Base-by-base conservation (phyloP, 2,113 vertebrate genomes). In the Tilapia sparmanii region DNA sequence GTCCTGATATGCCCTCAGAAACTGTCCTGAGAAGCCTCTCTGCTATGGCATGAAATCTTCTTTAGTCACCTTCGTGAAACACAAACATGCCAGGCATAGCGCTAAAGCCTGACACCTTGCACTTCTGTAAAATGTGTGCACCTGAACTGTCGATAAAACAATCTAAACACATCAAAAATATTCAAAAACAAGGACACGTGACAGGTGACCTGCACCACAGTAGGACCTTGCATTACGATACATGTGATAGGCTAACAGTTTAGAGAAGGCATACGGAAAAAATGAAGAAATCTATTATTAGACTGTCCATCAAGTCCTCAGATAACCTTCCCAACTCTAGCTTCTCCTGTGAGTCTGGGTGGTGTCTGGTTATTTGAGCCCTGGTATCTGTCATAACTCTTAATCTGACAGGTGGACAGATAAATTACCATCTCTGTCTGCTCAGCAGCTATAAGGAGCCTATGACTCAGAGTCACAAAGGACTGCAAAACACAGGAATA, bases 221-320 rank as follows among this genome's bases (percentile, higher is more conserved):
- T 40, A 40, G 76, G 86, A 87, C 89, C 83, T 87, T 88, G 87
- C 47, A 89, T 80, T 79, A 88, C 83, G 40, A 87, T 79, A 63
- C 61, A 89, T 47, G 79, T 84, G 63, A 87, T 31, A 13, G 61
- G 47, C 68, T 79, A 76, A 88, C 45, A 79, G 68, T 87, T 86
- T 80, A 89, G 81, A 84, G 84, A 89, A 86, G 91, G 53, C 82
- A 83, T 68, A 87, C 9, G 35, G 85, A 86, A 8, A 6, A 83
- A 66, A 85, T 15, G 38, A 81, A 87, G 57, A 88, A 61, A 87
- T 86, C 89, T 93, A 91, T 90, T 83, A 89, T 93, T 90, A 91
- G 89, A 61, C 38, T 16, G 80, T 90, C 63, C 83, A 89, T 82
- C 55, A 35, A 66, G 76, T 89, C 83, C 88, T 89, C 29, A 86